A percentile compares a stretch with the other conserved stretches of the same genome.
phyloP scores from a whole-genome alignment of 1,140 invertebrate species.

The Lordiphosa collinella region DNA sequence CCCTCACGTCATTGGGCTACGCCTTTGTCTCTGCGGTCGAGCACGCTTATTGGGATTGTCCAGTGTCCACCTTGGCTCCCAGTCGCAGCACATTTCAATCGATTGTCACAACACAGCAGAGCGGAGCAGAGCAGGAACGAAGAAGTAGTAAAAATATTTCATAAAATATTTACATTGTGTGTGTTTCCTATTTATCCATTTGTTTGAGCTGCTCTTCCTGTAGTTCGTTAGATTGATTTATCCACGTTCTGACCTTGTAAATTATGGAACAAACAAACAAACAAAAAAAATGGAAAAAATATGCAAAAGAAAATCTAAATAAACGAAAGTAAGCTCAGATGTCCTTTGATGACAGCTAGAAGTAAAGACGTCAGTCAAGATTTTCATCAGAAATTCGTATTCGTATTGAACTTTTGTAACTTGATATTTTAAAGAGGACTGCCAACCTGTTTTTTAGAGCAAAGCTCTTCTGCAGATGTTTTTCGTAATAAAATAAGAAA shows the following conservation, averaged over 20 bases:
- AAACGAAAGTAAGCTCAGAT: no score
- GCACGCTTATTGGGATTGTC: constrained; percentile 42
- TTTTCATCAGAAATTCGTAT: no score
- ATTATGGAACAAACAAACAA: no score
- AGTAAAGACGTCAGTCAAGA: no score
- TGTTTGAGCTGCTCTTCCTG: constrained; percentile 5
- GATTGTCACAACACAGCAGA: constrained; percentile 39
- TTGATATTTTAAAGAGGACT: no score
- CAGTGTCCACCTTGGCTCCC: constrained; percentile 5
- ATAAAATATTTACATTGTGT: constrained; percentile 49
- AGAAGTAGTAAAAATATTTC: constrained; percentile 39
- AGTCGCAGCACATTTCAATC: constrained; percentile 45
- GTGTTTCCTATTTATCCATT: constrained; percentile 36
- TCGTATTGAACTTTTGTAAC: no score
- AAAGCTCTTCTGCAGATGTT: no score
- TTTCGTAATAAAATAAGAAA: no score
- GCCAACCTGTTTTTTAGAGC: no score
- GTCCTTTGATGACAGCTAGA: no score
- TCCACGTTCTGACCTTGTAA: not conserved
- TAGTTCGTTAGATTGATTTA: constrained; percentile 7
- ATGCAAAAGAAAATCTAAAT: no score
- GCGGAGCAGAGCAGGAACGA: not conserved
- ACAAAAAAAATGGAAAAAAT: no score
- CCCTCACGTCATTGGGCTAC: constrained; percentile 24
- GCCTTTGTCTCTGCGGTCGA: constrained; percentile 49